phyloP scores from a whole-genome alignment of 1,140 invertebrate species.

The Centruroides vittatus region DNA sequence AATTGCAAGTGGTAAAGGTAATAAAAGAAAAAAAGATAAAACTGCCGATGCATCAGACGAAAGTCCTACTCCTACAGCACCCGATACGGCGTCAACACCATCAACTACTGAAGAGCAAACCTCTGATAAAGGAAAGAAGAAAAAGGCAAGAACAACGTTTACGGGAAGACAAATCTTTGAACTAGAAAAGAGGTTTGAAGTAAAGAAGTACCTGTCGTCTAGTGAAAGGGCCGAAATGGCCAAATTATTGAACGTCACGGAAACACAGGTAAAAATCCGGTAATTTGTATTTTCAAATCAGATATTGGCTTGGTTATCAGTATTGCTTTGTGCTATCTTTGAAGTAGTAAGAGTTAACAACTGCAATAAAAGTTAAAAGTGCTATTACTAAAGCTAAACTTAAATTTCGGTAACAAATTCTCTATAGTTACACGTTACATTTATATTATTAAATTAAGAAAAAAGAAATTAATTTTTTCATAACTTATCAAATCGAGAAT shows the following conservation, averaged over 20 bases:
- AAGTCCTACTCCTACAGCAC: not conserved
- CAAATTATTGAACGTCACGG: slow-evolving; percentile 83
- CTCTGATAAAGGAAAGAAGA: slow-evolving; percentile 41
- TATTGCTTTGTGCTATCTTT: too few relatives aligned
- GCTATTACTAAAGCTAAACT: too few relatives aligned
- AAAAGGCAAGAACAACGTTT: slow-evolving; percentile 92
- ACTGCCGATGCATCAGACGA: not conserved
- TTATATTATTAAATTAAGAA: too few relatives aligned
- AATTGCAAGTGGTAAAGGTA: not conserved
- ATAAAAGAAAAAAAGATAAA: slow-evolving; percentile 9
- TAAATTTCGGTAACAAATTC: too few relatives aligned
- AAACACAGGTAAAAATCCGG: slow-evolving; percentile 64
- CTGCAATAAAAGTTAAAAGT: too few relatives aligned
- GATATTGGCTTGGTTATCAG: too few relatives aligned
- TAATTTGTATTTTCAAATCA: too few relatives aligned
- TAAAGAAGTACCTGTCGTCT: slow-evolving; percentile 92
- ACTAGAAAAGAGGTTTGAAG: slow-evolving; percentile 86
- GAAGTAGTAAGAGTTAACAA: too few relatives aligned
- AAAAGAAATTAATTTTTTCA: too few relatives aligned
- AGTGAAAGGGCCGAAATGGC: slow-evolving; percentile 91
- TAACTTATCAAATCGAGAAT: too few relatives aligned
- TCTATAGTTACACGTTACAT: too few relatives aligned
- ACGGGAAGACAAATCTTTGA: slow-evolving; percentile 92
- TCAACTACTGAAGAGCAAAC: slow-evolving; percentile 2
- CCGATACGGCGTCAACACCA: not conserved